Evolutionary conservation across 2,888 invertebrate species (phyloP), one percentile per base, ranked within the genome.

Genomic region (Pterobdella sp.): DNA sequence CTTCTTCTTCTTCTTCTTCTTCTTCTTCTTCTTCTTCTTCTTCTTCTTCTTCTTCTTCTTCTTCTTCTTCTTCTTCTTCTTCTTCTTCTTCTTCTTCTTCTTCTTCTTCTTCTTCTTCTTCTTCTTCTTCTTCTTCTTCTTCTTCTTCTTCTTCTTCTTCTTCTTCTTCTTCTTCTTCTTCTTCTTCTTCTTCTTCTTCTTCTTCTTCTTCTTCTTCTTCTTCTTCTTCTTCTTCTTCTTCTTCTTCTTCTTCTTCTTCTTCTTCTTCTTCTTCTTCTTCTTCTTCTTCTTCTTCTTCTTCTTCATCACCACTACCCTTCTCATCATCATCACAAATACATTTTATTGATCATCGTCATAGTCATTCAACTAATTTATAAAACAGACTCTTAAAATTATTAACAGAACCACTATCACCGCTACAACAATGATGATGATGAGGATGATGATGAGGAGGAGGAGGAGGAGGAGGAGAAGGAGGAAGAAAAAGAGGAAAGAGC

Each of bases 211-310:
- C 72, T 35, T 72, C 72, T 1, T 72, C 52, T 26, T 72, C 49
- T 29, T 64, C 63, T 32, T 72, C 72, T 56, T 72, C 36, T 14
- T 63, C 72, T 31, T 71, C 71, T n/a, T 60, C 60, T 42, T 71
- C 71, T n/a, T 71, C 71, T n/a, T 71, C 71, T 42, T 71, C 71
- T n/a, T 71, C 71, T n/a, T 71, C 60, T n/a, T 71, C 60, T n/a
- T 3, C 72, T 56, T 34, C 72, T n/a, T 34, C 64, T 29, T 72
- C 64, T 42, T 72, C 72, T 1, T 72, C 52, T 26, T 72, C 67
- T 31, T 64, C 63, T 32, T 63, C 72, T 56, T 72, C 36, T 3
- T 63, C 64, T 31, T 64, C 56, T 10, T 18, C 71, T 42, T 71
- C 60, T n/a, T 60, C 60, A 14, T 71, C 71, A 71, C 42, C 71